These are phyloP conservation scores for Poecilia latipinna DNA, from an alignment of 2,113 vertebrate species.

Conservation along the genomic window DNA sequence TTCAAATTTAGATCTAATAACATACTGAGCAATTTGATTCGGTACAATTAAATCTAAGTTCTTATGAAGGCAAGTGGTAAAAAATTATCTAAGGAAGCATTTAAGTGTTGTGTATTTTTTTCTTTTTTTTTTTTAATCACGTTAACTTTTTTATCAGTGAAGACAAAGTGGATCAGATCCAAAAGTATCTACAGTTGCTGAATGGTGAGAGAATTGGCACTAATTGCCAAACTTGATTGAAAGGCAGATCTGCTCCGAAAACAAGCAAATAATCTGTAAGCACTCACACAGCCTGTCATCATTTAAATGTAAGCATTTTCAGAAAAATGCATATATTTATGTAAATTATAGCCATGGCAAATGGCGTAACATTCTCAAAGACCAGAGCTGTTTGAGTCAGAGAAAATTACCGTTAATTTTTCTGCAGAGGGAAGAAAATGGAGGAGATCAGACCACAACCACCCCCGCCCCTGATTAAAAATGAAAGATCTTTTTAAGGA, in stretches of 20 bases:
- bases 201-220: not conserved
- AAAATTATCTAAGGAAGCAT: not conserved
- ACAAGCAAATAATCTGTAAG: too few relatives aligned
- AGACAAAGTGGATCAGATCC: not conserved
- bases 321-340: not conserved
- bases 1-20: too few relatives aligned
- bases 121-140: not conserved
- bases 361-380: not conserved
- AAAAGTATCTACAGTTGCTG: not conserved
- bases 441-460: too few relatives aligned
- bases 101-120: not conserved
- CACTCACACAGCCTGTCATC: too few relatives aligned
- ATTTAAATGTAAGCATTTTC: not conserved
- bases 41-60: not conserved
- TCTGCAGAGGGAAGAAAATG: too few relatives aligned
- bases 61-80: not conserved
- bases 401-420: not conserved
- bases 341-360: not conserved
- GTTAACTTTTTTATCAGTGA: not conserved
- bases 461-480: too few relatives aligned
- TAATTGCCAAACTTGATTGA: too few relatives aligned
- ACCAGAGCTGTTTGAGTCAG: not conserved
- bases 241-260: not conserved
- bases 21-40: not conserved
- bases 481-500: too few relatives aligned